phyloP scores from a whole-genome alignment of 2,888 invertebrate genomes.

The Callyntrura guangdongensis region DNA sequence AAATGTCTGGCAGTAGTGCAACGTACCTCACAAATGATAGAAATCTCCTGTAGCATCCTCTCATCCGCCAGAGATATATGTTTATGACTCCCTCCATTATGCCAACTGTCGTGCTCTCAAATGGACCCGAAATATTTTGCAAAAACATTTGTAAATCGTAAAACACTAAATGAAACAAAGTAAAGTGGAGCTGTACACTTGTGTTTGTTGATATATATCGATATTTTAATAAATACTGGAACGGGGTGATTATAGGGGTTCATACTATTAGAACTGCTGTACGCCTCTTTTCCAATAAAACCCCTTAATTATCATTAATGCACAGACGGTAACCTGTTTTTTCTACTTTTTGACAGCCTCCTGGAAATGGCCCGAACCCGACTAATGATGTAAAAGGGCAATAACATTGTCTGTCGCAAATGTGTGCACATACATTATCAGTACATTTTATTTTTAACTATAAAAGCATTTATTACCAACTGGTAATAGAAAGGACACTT shows the following conservation, averaged over 20 bases:
- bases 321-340: not conserved
- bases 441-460: too few species aligned
- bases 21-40: not conserved
- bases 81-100: not conserved
- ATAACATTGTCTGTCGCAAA: not conserved
- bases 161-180: not conserved
- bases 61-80: not conserved
- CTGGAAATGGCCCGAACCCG: not conserved
- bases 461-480: too few species aligned
- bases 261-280: not conserved
- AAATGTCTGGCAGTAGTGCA: conserved; percentile 47
- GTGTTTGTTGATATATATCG: not conserved
- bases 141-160: conserved; percentile 27
- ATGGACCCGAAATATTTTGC: conserved; percentile 21
- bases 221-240: not conserved
- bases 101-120: conserved; percentile 7
- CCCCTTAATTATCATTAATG: not conserved
- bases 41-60: not conserved
- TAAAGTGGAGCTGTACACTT: not conserved
- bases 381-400: conserved; percentile 35
- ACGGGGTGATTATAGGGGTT: not conserved
- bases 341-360: not conserved
- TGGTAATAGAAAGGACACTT: not conserved
- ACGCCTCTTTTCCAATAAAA: conserved; percentile 15
- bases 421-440: too few species aligned